Evolutionary conservation across 2,888 invertebrate genomes (phyloP).

Genomic region (Keiferia lycopersicella): DNA sequence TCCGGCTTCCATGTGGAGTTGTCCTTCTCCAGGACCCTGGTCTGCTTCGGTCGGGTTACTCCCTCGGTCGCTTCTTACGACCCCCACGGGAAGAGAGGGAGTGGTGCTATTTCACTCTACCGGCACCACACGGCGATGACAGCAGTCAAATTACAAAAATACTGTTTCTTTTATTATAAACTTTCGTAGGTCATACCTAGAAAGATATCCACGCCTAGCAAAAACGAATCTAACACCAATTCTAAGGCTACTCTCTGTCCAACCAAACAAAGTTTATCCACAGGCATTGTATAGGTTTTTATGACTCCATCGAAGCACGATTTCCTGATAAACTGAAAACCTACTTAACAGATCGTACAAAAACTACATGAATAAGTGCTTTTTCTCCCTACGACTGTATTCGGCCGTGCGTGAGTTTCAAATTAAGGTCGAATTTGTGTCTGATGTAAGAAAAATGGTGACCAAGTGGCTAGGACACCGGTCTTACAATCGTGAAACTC

Average conservation of each 20-base stretch:
- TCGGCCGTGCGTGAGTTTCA: background rate
- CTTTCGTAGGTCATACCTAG: background rate
- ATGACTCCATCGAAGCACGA: background rate
- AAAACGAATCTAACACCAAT: background rate
- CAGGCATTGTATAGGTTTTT: conserved; percentile 5
- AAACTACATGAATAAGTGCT: background rate
- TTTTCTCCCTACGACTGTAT: background rate
- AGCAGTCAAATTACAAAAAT: too few relatives aligned
- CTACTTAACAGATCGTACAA: background rate
- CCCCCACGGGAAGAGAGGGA: too few relatives aligned
- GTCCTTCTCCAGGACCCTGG: too few relatives aligned
- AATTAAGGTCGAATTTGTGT: background rate
- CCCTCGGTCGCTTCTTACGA: too few relatives aligned
- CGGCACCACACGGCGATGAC: too few relatives aligned
- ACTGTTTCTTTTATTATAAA: too few relatives aligned
- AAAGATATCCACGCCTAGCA: background rate
- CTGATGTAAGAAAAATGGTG: too few relatives aligned
- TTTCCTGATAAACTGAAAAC: conserved; percentile 2
- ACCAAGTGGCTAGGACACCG: too few relatives aligned
- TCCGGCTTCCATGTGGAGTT: too few relatives aligned
- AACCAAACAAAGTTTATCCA: conserved; percentile 8
- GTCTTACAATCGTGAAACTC: too few relatives aligned
- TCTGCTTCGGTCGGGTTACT: too few relatives aligned
- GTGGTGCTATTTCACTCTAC: too few relatives aligned
- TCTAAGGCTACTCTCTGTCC: background rate